Evolutionary conservation across 2,113 vertebrate genomes (phyloP).

Genomic region (Hemibagrus wyckioides): DNA sequence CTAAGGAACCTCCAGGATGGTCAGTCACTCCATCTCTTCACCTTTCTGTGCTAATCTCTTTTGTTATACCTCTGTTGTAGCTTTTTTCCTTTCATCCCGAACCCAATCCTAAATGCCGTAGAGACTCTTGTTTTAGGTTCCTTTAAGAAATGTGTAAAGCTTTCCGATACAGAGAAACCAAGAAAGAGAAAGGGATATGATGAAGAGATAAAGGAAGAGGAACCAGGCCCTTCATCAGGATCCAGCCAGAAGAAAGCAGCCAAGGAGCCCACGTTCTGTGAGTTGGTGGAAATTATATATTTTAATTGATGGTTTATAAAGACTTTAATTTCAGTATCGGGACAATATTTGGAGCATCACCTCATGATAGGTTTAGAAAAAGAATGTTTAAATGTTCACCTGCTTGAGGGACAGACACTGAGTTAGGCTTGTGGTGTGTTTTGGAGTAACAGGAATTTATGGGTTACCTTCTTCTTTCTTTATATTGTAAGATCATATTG

Average conservation of each 20-base stretch:
- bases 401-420: too few relatives aligned
- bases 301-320: too few relatives aligned
- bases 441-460: too few relatives aligned
- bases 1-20: slow-evolving; percentile 62
- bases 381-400: too few relatives aligned
- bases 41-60: neutral
- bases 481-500: too few relatives aligned
- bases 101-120: neutral
- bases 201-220: neutral
- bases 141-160: slow-evolving; percentile 24
- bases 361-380: too few relatives aligned
- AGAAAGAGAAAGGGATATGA: neutral
- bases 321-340: too few relatives aligned
- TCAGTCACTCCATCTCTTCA: slow-evolving; percentile 46
- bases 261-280: slow-evolving; percentile 50
- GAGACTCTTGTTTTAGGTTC: slow-evolving; percentile 50
- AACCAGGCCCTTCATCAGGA: neutral
- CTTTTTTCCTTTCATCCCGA: neutral
- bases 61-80: neutral
- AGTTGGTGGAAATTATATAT: neutral
- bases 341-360: too few relatives aligned
- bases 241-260: neutral
- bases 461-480: too few relatives aligned
- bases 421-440: too few relatives aligned
- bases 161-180: too few relatives aligned